phyloP scores from a whole-genome alignment of 2,113 vertebrate genomes.

The Brachypteracias leptosomus region DNA sequence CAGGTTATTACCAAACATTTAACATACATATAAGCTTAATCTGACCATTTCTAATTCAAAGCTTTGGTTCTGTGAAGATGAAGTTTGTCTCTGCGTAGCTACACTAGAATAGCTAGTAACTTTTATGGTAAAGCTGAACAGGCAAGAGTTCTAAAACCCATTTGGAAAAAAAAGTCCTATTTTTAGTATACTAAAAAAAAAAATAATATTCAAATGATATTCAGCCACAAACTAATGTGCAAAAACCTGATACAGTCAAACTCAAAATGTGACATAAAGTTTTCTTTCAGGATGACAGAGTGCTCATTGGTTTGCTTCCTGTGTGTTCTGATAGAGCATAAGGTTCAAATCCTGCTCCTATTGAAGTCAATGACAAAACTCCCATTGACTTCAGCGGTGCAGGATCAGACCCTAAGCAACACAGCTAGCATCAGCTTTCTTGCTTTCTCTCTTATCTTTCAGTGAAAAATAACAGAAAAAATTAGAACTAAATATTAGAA shows the following conservation, averaged over 20 bases:
- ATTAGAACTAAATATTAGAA: slow-evolving; percentile 3
- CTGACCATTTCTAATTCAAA: not conserved
- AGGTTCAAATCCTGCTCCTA: slow-evolving; percentile 67
- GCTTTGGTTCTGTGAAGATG: not conserved
- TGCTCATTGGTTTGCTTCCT: not conserved
- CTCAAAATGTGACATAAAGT: not conserved
- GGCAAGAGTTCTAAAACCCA: not conserved
- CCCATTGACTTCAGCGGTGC: slow-evolving; percentile 57
- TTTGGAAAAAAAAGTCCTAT: not conserved
- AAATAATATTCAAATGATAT: not conserved
- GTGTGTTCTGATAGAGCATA: slow-evolving; percentile 39
- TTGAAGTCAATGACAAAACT: slow-evolving; percentile 64
- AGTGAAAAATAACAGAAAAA: not conserved
- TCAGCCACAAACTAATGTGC: not conserved
- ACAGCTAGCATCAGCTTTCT: slow-evolving; percentile 8
- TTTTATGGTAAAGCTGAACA: not conserved
- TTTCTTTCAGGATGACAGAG: slow-evolving; percentile 1
- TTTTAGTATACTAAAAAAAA: not conserved
- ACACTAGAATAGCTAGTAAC: not conserved
- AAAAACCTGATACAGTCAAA: not conserved
- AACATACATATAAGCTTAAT: not conserved
- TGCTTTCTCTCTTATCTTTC: not conserved
- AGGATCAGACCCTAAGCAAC: slow-evolving; percentile 61
- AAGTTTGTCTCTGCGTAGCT: not conserved
- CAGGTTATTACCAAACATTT: not conserved